A percentile compares a stretch with the other conserved stretches of the same genome.
These are phyloP conservation scores for Rhynchophorus ferrugineus DNA, from an alignment of 1,140 invertebrate genomes.

Conservation along the genomic window DNA sequence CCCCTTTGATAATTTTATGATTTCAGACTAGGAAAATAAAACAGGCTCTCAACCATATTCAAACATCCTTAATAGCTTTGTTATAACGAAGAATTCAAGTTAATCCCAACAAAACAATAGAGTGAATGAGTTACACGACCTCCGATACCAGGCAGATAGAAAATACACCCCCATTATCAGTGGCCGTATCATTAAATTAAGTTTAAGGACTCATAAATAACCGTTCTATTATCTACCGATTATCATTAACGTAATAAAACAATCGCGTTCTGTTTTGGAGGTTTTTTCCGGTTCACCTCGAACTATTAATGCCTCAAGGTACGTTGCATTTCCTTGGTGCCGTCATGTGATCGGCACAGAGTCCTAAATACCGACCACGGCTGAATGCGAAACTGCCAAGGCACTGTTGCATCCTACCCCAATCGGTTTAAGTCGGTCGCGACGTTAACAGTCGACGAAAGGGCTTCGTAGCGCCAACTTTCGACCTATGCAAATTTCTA, in stretches of 20 bases:
- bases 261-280: background rate
- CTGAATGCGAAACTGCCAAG: slow-evolving; percentile 12
- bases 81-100: no score
- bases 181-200: background rate
- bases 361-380: slow-evolving; percentile 20
- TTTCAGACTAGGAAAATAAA: no score
- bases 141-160: no score
- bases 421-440: background rate
- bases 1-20: no score
- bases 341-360: slow-evolving; percentile 21
- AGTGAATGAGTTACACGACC: no score
- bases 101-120: no score
- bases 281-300: slow-evolving; percentile 10
- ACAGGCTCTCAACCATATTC: no score
- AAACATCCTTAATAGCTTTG: no score
- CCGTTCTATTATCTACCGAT: background rate
- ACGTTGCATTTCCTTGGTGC: slow-evolving; percentile 27
- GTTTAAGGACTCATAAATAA: background rate
- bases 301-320: slow-evolving; percentile 4
- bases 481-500: no score
- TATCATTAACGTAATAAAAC: background rate
- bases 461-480: background rate
- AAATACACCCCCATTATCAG: no score
- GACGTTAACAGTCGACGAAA: background rate
- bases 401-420: slow-evolving; percentile 20